Percentiles rank a stretch among this genome's conserved stretches.
Conservation (phyloP, 2,113 vertebrate genomes). For the Opisthocomus hoazin region DNA sequence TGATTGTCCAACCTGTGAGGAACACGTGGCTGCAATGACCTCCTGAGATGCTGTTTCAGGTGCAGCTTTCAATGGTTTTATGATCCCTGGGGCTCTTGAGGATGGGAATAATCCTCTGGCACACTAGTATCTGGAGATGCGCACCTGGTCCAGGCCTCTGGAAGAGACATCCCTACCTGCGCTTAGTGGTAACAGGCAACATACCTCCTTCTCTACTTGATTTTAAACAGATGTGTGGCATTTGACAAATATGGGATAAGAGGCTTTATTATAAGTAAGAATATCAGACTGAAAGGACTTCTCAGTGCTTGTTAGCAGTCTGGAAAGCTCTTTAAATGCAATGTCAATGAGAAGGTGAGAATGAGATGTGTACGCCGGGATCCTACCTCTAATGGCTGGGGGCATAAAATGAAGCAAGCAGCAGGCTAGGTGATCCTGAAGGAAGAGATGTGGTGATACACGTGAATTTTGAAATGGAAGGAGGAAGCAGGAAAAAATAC, state of each 20-base stretch:
- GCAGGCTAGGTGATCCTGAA: background rate
- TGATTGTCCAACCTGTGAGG: fast-evolving
- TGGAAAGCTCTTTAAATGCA: background rate
- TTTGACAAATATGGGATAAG: background rate
- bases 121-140: background rate
- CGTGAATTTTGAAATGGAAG: background rate
- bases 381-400: background rate
- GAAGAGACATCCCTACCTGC: background rate
- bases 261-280: background rate
- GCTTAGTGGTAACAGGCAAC: background rate
- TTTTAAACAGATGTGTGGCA: background rate
- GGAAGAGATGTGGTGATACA: background rate
- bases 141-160: background rate
- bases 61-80: background rate
- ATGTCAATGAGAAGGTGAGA: background rate
- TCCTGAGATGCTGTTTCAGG: background rate
- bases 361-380: background rate
- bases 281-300: background rate
- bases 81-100: background rate
- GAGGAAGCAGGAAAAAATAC: background rate
- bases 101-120: background rate
- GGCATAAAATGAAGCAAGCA: background rate
- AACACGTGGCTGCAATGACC: background rate
- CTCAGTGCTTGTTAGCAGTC: background rate
- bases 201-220: background rate